These are phyloP conservation scores for Zonitis immaculata DNA, from an alignment of 2,888 invertebrate genomes.

Conservation along the genomic window DNA sequence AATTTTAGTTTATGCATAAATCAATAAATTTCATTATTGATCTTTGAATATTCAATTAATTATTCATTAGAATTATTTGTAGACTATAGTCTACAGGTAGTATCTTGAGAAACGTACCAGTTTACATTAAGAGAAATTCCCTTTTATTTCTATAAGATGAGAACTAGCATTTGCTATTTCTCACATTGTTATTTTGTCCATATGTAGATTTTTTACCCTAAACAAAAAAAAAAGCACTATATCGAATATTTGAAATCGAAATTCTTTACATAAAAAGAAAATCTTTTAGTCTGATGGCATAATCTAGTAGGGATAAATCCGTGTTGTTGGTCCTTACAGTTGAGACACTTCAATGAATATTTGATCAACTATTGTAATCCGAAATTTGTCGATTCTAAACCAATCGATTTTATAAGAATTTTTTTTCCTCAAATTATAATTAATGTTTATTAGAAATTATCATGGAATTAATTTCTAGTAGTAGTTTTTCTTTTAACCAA, in stretches of 20 bases:
- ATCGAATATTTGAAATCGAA: not conserved
- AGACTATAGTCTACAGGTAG: not conserved
- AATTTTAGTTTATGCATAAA: not conserved
- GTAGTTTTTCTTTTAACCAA: not conserved
- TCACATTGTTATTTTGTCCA: too few relatives aligned
- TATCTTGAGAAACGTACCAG: not conserved
- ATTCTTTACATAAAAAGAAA: not conserved
- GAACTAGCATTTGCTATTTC: not conserved
- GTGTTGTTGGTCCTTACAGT: slow-evolving; percentile 23
- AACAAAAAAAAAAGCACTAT: not conserved
- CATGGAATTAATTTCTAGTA: not conserved
- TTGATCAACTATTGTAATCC: slow-evolving; percentile 33
- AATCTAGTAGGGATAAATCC: slow-evolving; percentile 30
- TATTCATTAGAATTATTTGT: not conserved
- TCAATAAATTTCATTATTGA: not conserved
- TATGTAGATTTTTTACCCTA: too few relatives aligned
- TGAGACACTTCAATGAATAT: slow-evolving; percentile 29
- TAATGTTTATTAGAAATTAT: not conserved
- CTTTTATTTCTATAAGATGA: not conserved
- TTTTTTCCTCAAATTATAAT: not conserved
- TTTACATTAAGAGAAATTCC: not conserved
- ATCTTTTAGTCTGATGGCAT: slow-evolving; percentile 26
- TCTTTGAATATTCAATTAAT: not conserved
- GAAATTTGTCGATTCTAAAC: not conserved
- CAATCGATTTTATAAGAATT: not conserved